phyloP scores from a whole-genome alignment of 2,797 vertebrate species.

The Vultur gryphus region DNA sequence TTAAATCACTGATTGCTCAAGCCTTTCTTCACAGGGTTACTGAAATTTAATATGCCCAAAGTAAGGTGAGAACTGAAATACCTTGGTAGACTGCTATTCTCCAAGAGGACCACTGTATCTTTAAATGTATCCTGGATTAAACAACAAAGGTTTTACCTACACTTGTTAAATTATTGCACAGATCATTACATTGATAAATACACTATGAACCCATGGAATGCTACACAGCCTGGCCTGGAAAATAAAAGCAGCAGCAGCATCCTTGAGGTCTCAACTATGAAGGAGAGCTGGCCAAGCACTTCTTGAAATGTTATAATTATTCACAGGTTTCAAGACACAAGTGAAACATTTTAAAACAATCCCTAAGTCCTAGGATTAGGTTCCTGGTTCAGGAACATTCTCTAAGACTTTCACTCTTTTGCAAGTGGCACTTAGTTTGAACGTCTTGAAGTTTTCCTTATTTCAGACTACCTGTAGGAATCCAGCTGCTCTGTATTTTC shows the following conservation, averaged over 20 bases:
- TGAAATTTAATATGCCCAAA: not conserved
- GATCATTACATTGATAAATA: constrained; percentile 61
- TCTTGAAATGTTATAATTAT: not conserved
- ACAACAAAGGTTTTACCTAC: constrained; percentile 45
- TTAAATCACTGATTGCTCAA: not conserved
- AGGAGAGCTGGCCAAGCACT: not conserved
- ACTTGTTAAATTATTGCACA: constrained; percentile 61
- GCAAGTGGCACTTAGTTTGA: not conserved
- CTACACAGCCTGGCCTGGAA: constrained; percentile 33
- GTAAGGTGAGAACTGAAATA: not conserved
- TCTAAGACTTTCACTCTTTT: not conserved
- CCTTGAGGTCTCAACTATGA: not conserved
- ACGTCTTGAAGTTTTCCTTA: not conserved
- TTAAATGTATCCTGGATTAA: constrained; percentile 32
- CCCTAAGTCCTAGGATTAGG: not conserved
- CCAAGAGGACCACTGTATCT: constrained; percentile 35
- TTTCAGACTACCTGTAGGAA: not conserved
- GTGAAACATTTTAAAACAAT: not conserved
- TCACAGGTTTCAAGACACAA: not conserved
- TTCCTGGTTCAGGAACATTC: not conserved
- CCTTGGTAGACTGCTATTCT: not conserved
- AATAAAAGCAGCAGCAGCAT: constrained; percentile 34
- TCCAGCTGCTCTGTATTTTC: not conserved
- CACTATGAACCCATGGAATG: constrained; percentile 52
- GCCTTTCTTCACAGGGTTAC: not conserved